These are phyloP conservation scores for Ariolimax columbianus DNA, from an alignment of 2,888 invertebrate genomes.

Conservation along the genomic window DNA sequence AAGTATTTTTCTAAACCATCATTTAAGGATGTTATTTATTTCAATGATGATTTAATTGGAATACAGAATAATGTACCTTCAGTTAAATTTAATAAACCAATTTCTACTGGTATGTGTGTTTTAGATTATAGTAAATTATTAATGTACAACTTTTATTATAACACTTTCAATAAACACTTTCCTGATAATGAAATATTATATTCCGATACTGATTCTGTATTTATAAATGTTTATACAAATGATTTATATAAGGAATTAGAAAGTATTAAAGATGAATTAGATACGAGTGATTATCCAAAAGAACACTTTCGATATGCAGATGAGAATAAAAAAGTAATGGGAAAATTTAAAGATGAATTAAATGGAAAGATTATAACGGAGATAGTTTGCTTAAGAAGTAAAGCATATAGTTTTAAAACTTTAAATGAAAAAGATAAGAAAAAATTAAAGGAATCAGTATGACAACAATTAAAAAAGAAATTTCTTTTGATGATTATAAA, in stretches of 20 bases:
- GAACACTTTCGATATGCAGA: conserved; percentile 46
- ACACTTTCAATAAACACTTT: conserved; percentile 46
- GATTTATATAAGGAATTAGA: conserved; percentile 49
- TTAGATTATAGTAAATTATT: conserved; percentile 47
- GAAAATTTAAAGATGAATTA: conserved; percentile 16
- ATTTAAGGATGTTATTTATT: conserved; percentile 60
- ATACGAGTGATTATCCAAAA: conserved; percentile 52
- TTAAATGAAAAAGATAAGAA: background rate
- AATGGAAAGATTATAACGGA: conserved; percentile 18
- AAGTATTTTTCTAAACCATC: conserved; percentile 69
- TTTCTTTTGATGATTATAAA: background rate
- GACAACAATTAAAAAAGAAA: background rate
- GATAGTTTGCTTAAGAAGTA: conserved; percentile 47
- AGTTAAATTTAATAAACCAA: conserved; percentile 43
- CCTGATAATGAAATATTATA: conserved; percentile 12
- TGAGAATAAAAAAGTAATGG: conserved; percentile 30
- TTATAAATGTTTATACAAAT: conserved; percentile 10
- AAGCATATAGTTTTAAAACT: conserved; percentile 25
- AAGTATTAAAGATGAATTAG: conserved; percentile 49
- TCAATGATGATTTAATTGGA: conserved; percentile 12
- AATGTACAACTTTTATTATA: conserved; percentile 36
- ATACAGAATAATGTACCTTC: background rate
- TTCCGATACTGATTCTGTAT: conserved; percentile 13
- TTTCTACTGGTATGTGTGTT: conserved; percentile 45
- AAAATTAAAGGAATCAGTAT: conserved; percentile 20